Evolutionary conservation across 2,797 vertebrate species (phyloP).

Genomic region (Peromyscus attwateri): DNA sequence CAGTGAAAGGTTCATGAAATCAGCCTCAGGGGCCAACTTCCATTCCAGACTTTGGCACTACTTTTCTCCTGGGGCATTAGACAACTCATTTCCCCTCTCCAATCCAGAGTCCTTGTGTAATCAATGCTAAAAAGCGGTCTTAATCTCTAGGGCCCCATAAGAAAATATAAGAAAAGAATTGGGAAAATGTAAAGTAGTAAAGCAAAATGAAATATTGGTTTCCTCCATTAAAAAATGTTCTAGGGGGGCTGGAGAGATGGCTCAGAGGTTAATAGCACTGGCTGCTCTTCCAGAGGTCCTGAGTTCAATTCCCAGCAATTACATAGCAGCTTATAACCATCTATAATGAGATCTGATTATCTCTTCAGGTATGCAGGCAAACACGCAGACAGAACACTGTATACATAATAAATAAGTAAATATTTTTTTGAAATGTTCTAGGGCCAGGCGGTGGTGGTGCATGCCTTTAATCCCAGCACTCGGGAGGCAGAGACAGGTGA

Average conservation of each 20-base stretch:
- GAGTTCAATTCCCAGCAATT: no score
- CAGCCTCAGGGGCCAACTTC: conserved; percentile 42
- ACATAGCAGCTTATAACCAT: no score
- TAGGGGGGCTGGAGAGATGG: no score
- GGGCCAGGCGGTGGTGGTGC: no score
- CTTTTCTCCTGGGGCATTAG: conserved; percentile 32
- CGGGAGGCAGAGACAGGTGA: no score
- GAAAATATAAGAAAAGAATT: conserved; percentile 32
- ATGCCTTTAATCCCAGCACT: no score
- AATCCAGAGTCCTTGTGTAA: neutral
- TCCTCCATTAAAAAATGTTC: conserved; percentile 54
- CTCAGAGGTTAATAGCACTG: no score
- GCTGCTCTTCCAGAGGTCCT: no score
- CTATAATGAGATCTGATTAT: no score
- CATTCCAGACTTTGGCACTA: conserved; percentile 3
- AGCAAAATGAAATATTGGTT: conserved; percentile 57
- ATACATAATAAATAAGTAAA: no score
- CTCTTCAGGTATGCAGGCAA: no score
- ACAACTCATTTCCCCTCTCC: conserved; percentile 59
- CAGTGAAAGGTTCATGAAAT: conserved; percentile 12
- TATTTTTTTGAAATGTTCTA: conserved; percentile 11
- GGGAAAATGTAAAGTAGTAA: conserved; percentile 37
- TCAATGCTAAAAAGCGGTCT: neutral
- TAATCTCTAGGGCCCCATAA: conserved; percentile 48
- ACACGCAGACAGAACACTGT: no score